Base-by-base conservation (phyloP, 1,140 invertebrate species). In the Procambarus clarkii region DNA sequence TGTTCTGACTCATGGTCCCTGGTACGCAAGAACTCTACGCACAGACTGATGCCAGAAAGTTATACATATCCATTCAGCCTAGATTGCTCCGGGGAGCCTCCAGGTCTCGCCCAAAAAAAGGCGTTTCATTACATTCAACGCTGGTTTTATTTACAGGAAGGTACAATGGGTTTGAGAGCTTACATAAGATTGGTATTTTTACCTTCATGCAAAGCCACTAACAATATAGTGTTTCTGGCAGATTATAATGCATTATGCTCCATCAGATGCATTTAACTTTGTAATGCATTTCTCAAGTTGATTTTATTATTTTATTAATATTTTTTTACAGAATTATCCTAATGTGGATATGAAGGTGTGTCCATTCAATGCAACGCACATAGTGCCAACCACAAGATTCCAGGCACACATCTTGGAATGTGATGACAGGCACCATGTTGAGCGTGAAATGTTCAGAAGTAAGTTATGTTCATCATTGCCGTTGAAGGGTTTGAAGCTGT, bases 261-360 rank as follows among this genome's bases (percentile, higher is more conserved):
- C 34, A 48, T 44, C 11, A 15, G 11, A n/a, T 21, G 46, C 24
- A 4, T 18, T 80, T 80, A 34, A 34, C 34, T 34, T 34, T 34
- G 34, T 34, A 34, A 54, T 11, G 11, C 5, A 8, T 54, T 54
- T 0, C 11, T 54, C 0, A 5, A 54, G 50, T 54, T 54, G 5
- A 54, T 54, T 8, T 54, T 54, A 54, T 11, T 54, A 11, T 0
- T 64, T 2, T 84, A 24, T 21, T 45, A 9, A 46, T 13, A 8
- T 2, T 24, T 3, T 13, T 76, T 64, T 9, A 48, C 78, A 89
- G 87, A 76, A 74, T 60, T 69, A 82, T 45, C 87, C 78, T 5
- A 58, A 89, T 54, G 79, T 64, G 9, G 87, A 89, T 44, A 89
- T 89, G 87, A 89, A 89, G 21, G 79, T 76, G 24, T 89, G 87